Evolutionary conservation across 1,140 invertebrate genomes (phyloP), one percentile per base, ranked within the genome.

Genomic region (Nebria ingens): DNA sequence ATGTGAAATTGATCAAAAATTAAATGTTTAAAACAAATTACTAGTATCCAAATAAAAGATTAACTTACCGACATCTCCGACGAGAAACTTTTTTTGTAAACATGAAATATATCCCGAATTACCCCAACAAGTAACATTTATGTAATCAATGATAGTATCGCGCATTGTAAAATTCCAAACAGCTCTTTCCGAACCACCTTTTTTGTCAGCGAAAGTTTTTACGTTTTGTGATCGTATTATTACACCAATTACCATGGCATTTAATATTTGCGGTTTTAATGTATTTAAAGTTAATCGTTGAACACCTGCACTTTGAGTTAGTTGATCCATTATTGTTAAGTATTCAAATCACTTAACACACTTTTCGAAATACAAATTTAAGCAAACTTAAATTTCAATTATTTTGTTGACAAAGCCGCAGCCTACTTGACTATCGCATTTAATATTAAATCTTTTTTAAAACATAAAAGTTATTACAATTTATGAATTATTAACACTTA

Each of bases 101-200:
- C 75, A 73, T 20, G 71, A 69, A 2, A 85, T 71, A 59, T 73
- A 81, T 58, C 79, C 76, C 34, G 74, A 67, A 19, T 72, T 73
- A 9, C 84, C 83, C 84, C 84, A 87, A 56, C 79, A 79, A 12
- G 82, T 79, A 1, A 77, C 76, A 65, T 87, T 86, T 29, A 85
- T 82, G 20, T 80, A 81, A 66, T 86, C 80, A 2, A 77, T 62
- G 3, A 77, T 68, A 4, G 82, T 82, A 74, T 86, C 85, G 54
- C 84, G 69, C 6, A 87, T 56, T 1, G 83, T 86, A 62, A 86
- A 85, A 58, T 79, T 81, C 76, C 80, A 85, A 23, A 87, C 83
- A 2, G 73, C 76, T 59, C 77, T 69, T 22, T 54, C 62, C 52
- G 53, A 59, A 17, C 13, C 34, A 23, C 15, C 20, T 15, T 22